These are phyloP conservation scores for Lymantria monacha DNA, from an alignment of 2,888 invertebrate species.

Conservation along the genomic window DNA sequence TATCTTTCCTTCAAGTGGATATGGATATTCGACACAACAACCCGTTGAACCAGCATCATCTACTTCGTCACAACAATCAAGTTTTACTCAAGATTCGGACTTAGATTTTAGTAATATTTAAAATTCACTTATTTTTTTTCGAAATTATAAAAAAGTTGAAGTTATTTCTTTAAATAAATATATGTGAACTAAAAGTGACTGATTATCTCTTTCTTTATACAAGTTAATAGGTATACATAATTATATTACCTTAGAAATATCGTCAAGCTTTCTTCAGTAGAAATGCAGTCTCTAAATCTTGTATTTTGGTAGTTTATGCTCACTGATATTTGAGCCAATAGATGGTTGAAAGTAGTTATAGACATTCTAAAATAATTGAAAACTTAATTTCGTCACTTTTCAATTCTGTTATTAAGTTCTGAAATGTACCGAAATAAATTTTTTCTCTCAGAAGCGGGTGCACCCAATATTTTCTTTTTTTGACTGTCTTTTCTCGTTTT, in stretches of 20 bases:
- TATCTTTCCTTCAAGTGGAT: too few relatives aligned
- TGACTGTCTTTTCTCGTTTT: too few relatives aligned
- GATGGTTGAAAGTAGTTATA: slow-evolving; percentile 1
- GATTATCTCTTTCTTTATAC: too few relatives aligned
- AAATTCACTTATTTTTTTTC: background rate
- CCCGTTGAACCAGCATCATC: slow-evolving; percentile 6
- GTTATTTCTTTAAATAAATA: background rate
- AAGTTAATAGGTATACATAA: too few relatives aligned
- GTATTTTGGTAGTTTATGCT: slow-evolving; percentile 7
- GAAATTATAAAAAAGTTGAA: background rate
- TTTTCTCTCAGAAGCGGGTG: too few relatives aligned
- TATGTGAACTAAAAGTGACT: slow-evolving; percentile 2
- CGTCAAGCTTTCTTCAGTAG: slow-evolving; percentile 6
- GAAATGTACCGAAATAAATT: too few relatives aligned
- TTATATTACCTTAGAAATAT: slow-evolving; percentile 8
- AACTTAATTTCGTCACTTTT: too few relatives aligned
- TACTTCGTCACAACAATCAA: slow-evolving; percentile 5
- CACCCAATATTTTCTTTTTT: too few relatives aligned
- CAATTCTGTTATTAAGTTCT: too few relatives aligned
- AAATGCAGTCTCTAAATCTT: slow-evolving; percentile 7
- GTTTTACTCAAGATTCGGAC: slow-evolving; percentile 6
- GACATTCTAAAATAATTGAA: too few relatives aligned
- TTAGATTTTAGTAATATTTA: slow-evolving; percentile 5
- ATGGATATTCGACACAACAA: too few relatives aligned
- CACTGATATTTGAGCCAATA: slow-evolving; percentile 5